A percentile compares a stretch with the other conserved stretches of the same genome.
These are phyloP conservation scores for Microplitis demolitor DNA, from an alignment of 1,140 invertebrate genomes.

Conservation along the genomic window DNA sequence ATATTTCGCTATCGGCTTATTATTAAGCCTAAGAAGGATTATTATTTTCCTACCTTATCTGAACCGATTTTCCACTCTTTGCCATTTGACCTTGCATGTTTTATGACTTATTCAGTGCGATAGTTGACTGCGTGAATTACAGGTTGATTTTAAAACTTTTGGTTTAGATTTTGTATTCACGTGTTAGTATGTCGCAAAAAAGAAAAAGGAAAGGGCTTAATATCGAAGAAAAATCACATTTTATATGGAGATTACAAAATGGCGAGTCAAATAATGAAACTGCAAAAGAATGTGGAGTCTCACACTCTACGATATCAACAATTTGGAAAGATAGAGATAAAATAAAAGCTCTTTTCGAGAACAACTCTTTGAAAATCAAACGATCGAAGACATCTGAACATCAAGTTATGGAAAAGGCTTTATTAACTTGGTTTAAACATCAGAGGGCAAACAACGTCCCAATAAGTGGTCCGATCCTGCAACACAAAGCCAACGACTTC, in stretches of 20 bases:
- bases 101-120: neutral
- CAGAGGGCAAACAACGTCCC: neutral
- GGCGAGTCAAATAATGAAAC: too few species aligned
- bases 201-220: too few species aligned
- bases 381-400: neutral
- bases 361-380: neutral
- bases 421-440: neutral
- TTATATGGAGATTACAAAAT: too few species aligned
- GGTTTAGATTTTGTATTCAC: neutral
- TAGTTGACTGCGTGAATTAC: neutral
- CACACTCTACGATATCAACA: neutral
- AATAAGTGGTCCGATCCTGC: neutral
- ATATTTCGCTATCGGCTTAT: too few species aligned
- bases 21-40: too few species aligned
- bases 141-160: neutral
- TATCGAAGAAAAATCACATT: too few species aligned
- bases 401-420: neutral
- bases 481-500: neutral
- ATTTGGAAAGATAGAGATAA: neutral
- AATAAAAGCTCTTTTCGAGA: neutral
- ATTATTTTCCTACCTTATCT: neutral
- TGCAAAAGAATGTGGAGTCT: too few species aligned
- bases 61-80: neutral
- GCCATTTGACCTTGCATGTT: neutral
- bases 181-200: too few species aligned